Conservation (phyloP, 2,888 invertebrate species). For the Psylliodes chrysocephalus region DNA sequence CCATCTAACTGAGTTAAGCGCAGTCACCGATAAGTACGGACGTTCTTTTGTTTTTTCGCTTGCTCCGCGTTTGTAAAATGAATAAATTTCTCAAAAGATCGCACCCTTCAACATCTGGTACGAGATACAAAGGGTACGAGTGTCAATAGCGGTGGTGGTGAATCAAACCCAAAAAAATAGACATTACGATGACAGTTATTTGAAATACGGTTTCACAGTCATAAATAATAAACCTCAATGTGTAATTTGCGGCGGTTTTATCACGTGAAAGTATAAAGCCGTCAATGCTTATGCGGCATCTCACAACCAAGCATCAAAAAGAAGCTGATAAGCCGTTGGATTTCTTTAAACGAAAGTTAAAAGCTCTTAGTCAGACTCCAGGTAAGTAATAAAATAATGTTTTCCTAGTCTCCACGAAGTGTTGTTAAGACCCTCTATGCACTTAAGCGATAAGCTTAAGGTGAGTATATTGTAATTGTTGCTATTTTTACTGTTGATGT, state of each 20-base stretch:
- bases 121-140: too few species aligned
- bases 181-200: conserved; percentile 8
- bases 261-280: conserved; percentile 17
- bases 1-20: neutral
- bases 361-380: conserved; percentile 5
- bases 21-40: conserved; percentile 15
- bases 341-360: conserved; percentile 17
- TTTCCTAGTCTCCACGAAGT: too few species aligned
- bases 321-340: conserved; percentile 13
- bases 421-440: too few species aligned
- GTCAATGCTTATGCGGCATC: conserved; percentile 16
- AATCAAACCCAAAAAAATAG: conserved; percentile 13
- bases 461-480: too few species aligned
- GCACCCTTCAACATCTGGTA: conserved; percentile 29
- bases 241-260: conserved; percentile 15
- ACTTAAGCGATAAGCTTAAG: too few species aligned
- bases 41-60: conserved; percentile 13
- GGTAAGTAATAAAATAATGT: too few species aligned
- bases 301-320: too few species aligned
- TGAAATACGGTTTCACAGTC: conserved; percentile 16
- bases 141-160: too few species aligned
- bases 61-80: conserved; percentile 38
- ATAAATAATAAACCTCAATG: conserved; percentile 20
- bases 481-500: too few species aligned
- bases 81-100: conserved; percentile 42